A percentile compares a stretch with the other conserved stretches of the same genome.
These are phyloP conservation scores for Lacerta viridis DNA, from an alignment of 2,797 vertebrate genomes.

Conservation along the genomic window DNA sequence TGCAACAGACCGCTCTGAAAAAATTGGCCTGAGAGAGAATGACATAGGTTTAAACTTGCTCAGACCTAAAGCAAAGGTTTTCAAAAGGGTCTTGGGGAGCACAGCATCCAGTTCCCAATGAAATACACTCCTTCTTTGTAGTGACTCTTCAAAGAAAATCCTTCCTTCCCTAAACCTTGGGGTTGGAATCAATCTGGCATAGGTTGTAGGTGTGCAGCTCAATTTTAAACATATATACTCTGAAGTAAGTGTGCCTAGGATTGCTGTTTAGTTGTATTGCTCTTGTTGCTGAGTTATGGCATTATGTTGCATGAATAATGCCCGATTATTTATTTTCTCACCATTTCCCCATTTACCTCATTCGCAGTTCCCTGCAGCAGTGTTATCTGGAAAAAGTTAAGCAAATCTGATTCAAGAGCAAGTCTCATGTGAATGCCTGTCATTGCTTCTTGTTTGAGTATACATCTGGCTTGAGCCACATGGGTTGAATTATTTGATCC, in stretches of 20 bases:
- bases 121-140: background rate
- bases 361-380: constrained; percentile 68
- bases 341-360: constrained; percentile 39
- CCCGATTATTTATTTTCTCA: constrained; percentile 2
- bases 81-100: background rate
- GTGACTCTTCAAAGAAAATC: background rate
- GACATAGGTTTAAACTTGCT: constrained; percentile 5
- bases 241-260: background rate
- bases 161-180: background rate
- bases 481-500: constrained; percentile 60
- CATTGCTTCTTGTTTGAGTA: constrained; percentile 60
- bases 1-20: constrained; percentile 12
- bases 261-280: background rate
- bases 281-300: background rate
- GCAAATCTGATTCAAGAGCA: constrained; percentile 54
- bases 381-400: constrained; percentile 64
- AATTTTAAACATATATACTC: background rate
- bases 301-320: constrained; percentile 30
- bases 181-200: background rate
- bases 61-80: background rate
- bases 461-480: constrained; percentile 55
- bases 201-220: background rate
- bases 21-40: background rate
- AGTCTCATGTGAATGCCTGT: constrained; percentile 51
- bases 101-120: background rate